These are phyloP conservation scores for Meghimatium bilineatum DNA, from an alignment of 2,888 invertebrate species.

Conservation along the genomic window DNA sequence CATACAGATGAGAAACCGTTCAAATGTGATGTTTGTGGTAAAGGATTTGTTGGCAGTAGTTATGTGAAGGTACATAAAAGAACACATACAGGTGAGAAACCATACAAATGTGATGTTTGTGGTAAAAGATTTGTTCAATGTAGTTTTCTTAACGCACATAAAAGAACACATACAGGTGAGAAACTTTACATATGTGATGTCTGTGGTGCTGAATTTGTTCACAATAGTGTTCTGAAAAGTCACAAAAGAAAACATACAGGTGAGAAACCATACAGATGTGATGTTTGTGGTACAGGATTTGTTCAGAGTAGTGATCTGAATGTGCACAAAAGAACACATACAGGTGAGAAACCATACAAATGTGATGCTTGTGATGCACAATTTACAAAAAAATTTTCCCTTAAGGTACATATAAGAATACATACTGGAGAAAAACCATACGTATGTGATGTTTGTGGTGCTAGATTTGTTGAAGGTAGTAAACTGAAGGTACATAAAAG, in stretches of 20 bases:
- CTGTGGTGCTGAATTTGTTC: background rate
- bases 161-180: background rate
- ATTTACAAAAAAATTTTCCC: background rate
- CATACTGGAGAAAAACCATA: too few species aligned
- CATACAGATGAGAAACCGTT: background rate
- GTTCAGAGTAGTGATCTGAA: background rate
- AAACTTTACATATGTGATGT: background rate
- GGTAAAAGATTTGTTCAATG: background rate
- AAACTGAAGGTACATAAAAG: too few species aligned
- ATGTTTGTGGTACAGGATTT: background rate
- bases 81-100: background rate
- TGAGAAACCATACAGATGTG: background rate
- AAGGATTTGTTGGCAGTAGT: background rate
- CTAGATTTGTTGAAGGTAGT: too few species aligned
- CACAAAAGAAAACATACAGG: background rate
- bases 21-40: constrained; percentile 4
- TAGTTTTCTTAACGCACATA: background rate
- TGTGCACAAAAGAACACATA: background rate
- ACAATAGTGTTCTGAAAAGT: background rate
- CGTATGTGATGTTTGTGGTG: too few species aligned
- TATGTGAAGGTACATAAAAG: background rate
- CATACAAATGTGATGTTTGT: constrained; percentile 12
- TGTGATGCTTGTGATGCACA: background rate
- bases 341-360: background rate
- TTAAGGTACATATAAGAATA: background rate